These are phyloP conservation scores for Tetranychus piercei DNA, from an alignment of 2,888 invertebrate species.

Conservation along the genomic window DNA sequence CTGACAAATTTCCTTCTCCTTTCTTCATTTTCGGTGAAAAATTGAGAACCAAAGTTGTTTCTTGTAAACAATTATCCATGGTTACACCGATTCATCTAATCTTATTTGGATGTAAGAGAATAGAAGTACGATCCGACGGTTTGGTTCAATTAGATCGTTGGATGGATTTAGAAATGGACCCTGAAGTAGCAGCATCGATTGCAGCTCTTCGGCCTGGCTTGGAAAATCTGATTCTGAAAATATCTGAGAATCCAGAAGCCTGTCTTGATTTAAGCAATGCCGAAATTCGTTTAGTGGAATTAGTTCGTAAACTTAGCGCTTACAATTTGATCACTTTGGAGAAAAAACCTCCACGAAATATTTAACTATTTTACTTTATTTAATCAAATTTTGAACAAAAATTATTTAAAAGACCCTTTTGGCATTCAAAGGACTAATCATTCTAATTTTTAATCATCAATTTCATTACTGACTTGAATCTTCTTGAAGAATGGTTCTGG, in stretches of 20 bases:
- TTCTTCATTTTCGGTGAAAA: conserved; percentile 97
- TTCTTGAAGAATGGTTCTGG: no score
- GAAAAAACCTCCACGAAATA: not conserved
- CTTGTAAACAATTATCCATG: conserved; percentile 92
- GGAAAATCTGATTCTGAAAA: conserved; percentile 60
- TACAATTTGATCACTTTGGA: conserved; percentile 36
- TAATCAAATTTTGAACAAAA: no score
- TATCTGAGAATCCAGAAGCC: conserved; percentile 58
- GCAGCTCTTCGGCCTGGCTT: conserved; percentile 70
- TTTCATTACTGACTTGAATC: no score
- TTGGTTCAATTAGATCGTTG: conserved; percentile 73
- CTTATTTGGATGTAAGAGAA: conserved; percentile 73
- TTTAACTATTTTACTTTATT: no score
- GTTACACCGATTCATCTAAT: conserved; percentile 78
- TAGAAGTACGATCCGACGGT: conserved; percentile 51
- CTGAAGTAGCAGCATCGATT: conserved; percentile 50
- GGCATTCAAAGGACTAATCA: no score
- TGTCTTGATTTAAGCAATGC: conserved; percentile 45
- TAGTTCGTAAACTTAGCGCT: conserved; percentile 54
- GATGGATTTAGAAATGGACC: conserved; percentile 31
- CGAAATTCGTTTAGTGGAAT: conserved; percentile 41
- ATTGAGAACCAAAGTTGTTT: conserved; percentile 73
- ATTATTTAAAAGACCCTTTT: no score
- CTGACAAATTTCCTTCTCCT: conserved; percentile 70
- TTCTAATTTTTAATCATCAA: no score